phyloP scores from a whole-genome alignment of 2,797 vertebrate genomes.

The Sebastes ruberrimus region DNA sequence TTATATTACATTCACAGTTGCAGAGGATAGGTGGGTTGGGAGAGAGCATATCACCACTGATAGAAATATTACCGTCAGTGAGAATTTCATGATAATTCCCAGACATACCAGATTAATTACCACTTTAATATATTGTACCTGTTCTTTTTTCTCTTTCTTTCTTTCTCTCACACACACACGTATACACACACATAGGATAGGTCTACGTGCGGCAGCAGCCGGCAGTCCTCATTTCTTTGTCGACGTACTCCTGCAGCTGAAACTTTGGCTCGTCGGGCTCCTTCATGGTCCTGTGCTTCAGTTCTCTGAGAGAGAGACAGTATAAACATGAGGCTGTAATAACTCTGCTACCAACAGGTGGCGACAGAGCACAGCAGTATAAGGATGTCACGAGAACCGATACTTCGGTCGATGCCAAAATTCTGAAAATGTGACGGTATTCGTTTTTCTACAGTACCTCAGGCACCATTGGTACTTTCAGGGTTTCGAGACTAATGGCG shows the following conservation, averaged over 20 bases:
- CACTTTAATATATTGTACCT: neutral
- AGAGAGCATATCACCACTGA: conserved; percentile 28
- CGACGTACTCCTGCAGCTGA: conserved; percentile 92
- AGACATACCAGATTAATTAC: conserved; percentile 9
- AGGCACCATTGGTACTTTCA: no score
- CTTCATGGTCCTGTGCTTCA: conserved; percentile 93
- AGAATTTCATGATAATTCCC: conserved; percentile 24
- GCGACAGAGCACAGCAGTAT: neutral
- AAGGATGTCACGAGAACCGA: no score
- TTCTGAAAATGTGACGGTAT: no score
- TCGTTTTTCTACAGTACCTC: no score
- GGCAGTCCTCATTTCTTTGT: conserved; percentile 87
- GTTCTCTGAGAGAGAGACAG: conserved; percentile 80
- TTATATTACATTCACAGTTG: conserved; percentile 79
- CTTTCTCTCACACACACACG: neutral
- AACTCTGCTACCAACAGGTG: neutral
- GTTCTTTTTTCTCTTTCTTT: neutral
- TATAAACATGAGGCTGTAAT: neutral
- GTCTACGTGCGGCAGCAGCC: conserved; percentile 90
- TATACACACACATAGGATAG: neutral
- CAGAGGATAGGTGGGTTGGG: conserved; percentile 55
- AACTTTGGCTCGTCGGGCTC: conserved; percentile 89
- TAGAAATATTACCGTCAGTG: conserved; percentile 12
- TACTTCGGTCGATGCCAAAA: no score
- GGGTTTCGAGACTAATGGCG: no score